Evolutionary conservation across 2,797 vertebrate genomes (phyloP).

Genomic region (Karalla daura): DNA sequence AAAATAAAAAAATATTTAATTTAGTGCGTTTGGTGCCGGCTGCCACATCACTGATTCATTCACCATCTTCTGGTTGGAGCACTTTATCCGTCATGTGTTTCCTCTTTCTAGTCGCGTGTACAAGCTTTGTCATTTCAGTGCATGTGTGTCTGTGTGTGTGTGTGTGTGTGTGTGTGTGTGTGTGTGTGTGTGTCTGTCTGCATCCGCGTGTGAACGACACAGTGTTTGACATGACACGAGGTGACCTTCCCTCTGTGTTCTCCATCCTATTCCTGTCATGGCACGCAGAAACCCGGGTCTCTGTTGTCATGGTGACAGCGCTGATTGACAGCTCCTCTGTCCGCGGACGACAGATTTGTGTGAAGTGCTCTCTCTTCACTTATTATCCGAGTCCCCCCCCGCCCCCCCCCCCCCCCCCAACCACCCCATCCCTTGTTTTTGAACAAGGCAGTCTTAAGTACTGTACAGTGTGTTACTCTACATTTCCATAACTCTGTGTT

Average conservation of each 20-base stretch:
- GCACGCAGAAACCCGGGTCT: conserved; percentile 58
- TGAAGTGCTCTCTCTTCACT: conserved; percentile 56
- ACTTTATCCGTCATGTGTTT: conserved; percentile 61
- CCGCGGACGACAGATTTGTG: conserved; percentile 69
- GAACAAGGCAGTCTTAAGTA: conserved; percentile 12
- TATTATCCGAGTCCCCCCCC: conserved; percentile 64
- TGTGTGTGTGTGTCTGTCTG: conserved; percentile 27
- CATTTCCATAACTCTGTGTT: conserved; percentile 21
- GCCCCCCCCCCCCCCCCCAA: no score
- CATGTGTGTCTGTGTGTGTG: conserved; percentile 24
- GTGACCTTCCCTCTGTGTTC: conserved; percentile 77
- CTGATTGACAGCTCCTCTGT: conserved; percentile 74
- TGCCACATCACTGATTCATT: conserved; percentile 70
- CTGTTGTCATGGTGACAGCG: conserved; percentile 74
- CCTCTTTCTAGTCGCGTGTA: conserved; percentile 19
- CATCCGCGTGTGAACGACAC: conserved; percentile 38
- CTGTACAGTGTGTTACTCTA: conserved; percentile 36
- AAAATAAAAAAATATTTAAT: conserved; percentile 76
- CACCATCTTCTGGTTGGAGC: conserved; percentile 51
- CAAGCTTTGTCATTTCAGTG: no score
- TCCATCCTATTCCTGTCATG: conserved; percentile 65
- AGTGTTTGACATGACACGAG: conserved; percentile 77
- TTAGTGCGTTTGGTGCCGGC: conserved; percentile 56
- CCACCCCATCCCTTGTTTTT: conserved; percentile 45
- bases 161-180: conserved; percentile 27